These are phyloP conservation scores for Argopecten irradians DNA, from an alignment of 1,140 invertebrate species.

Conservation along the genomic window DNA sequence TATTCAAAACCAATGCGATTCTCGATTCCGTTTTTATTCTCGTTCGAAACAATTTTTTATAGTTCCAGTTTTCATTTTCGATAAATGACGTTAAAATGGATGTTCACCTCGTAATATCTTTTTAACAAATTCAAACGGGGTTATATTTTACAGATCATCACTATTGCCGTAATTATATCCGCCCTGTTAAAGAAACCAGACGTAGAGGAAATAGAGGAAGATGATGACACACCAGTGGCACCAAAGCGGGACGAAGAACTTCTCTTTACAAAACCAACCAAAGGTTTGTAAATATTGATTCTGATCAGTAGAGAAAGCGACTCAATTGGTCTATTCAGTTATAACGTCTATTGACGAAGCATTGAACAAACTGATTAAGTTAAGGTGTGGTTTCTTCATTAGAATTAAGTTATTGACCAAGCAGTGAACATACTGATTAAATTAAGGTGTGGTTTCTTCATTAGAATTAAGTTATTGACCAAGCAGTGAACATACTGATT, in stretches of 20 bases:
- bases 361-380: too few species aligned
- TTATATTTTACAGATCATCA: slow-evolving; percentile 68
- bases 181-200: slow-evolving; percentile 76
- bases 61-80: neutral
- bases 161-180: slow-evolving; percentile 76
- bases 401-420: too few species aligned
- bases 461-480: too few species aligned
- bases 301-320: neutral
- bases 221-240: slow-evolving; percentile 41
- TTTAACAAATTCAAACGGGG: neutral
- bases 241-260: slow-evolving; percentile 55
- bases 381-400: too few species aligned
- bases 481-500: too few species aligned
- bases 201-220: slow-evolving; percentile 64
- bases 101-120: neutral
- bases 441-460: too few species aligned
- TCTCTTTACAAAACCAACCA: slow-evolving; percentile 42
- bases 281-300: slow-evolving; percentile 36
- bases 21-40: too few species aligned
- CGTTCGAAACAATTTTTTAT: neutral
- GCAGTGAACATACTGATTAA: too few species aligned
- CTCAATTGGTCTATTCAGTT: too few species aligned
- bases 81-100: too few species aligned
- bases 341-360: too few species aligned
- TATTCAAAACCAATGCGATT: too few species aligned